A percentile compares a stretch with the other conserved stretches of the same genome.
Conservation (phyloP, 2,113 vertebrate genomes). For the Hyla sarda region DNA sequence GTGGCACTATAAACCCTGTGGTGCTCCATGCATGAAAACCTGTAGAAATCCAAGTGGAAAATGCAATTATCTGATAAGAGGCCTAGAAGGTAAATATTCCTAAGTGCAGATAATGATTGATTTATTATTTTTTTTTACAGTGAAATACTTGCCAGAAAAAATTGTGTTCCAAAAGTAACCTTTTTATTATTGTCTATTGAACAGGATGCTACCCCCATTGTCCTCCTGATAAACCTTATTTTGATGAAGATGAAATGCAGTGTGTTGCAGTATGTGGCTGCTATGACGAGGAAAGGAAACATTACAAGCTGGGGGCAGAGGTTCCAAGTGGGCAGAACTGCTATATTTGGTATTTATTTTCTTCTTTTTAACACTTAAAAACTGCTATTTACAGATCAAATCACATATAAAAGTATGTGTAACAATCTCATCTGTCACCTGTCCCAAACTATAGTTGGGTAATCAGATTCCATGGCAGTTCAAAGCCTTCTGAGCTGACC, state of each 20-base stretch:
- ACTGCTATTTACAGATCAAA: background rate
- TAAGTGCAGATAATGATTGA: background rate
- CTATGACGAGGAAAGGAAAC: slow-evolving; percentile 63
- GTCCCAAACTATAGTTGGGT: too few species aligned
- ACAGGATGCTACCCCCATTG: slow-evolving; percentile 59
- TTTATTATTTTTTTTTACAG: background rate
- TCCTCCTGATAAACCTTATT: slow-evolving; percentile 43
- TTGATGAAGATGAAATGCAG: slow-evolving; percentile 60
- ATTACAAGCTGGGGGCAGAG: slow-evolving; percentile 64
- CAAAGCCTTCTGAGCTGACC: too few species aligned
- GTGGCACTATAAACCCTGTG: slow-evolving; percentile 61
- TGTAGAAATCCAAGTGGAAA: slow-evolving; percentile 54
- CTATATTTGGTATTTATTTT: slow-evolving; percentile 67
- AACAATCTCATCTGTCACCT: too few species aligned
- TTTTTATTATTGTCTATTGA: background rate
- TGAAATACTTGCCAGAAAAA: background rate
- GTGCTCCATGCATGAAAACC: slow-evolving; percentile 53
- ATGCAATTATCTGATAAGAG: slow-evolving; percentile 49
- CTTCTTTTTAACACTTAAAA: background rate
- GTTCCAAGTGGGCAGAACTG: slow-evolving; percentile 72
- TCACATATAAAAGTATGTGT: background rate
- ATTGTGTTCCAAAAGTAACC: background rate
- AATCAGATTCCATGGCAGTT: too few species aligned
- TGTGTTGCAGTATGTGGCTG: slow-evolving; percentile 68
- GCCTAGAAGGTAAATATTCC: slow-evolving; percentile 58